A percentile compares a stretch with the other conserved stretches of the same genome.
Conservation (phyloP, 1,140 invertebrate species). For the Drosophila ohnishii region DNA sequence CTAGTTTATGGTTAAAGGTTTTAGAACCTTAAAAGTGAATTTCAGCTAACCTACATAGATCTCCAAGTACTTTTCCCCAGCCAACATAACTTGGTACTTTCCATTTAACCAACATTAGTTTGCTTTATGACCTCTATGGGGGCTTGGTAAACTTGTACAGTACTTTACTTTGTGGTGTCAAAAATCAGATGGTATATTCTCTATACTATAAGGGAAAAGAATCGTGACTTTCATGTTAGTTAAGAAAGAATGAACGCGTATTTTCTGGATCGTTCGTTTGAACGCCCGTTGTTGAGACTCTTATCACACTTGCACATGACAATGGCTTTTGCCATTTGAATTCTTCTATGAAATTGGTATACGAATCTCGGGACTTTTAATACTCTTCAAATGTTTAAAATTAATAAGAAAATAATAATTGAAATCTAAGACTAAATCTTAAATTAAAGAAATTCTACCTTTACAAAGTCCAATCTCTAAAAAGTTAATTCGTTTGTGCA, state of each 20-base stretch:
- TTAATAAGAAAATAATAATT: background rate
- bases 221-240: constrained; percentile 12
- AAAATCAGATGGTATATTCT: constrained; percentile 2
- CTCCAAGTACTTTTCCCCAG: constrained; percentile 1
- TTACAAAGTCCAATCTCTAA: too few species aligned
- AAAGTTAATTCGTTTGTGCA: too few species aligned
- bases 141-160: background rate
- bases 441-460: too few species aligned
- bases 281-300: constrained; percentile 17
- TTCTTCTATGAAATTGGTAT: constrained; percentile 1
- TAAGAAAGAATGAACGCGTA: constrained; percentile 12
- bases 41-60: constrained; percentile 23
- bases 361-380: background rate
- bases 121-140: constrained; percentile 3
- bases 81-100: constrained; percentile 25
- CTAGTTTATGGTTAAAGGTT: constrained; percentile 16
- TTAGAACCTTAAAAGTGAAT: constrained; percentile 50
- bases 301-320: constrained; percentile 33
- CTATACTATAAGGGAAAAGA: background rate
- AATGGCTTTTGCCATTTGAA: constrained; percentile 22
- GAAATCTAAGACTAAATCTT: too few species aligned
- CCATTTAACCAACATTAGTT: constrained; percentile 19
- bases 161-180: background rate
- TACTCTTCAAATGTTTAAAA: background rate
- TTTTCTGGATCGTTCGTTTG: constrained; percentile 33